Base-by-base conservation (phyloP, 2,113 vertebrate genomes). In the Madoqua kirkii region DNA sequence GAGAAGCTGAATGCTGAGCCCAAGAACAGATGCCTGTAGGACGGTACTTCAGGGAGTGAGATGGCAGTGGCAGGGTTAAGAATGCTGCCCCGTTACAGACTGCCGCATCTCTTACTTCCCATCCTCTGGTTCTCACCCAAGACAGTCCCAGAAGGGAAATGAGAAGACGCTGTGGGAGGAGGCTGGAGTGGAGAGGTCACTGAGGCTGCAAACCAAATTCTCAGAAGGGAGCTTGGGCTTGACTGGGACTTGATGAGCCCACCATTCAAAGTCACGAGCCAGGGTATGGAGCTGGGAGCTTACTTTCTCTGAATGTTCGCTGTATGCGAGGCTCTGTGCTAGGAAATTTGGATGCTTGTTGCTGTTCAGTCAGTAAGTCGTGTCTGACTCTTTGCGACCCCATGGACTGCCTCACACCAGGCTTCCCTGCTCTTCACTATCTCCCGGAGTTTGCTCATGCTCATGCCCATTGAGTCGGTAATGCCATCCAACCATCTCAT, bases 21-120 rank as follows among this genome's bases (percentile, higher is more conserved):
- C 59, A 21, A 36, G 31, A 33, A 25, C 27, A 1, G 45, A 3
- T 0, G 4, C 45, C 33, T 10, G 0, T 2, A 9, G 55, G 57
- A 50, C 50, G 40, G 17, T 13, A 14, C 23, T 54, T 67, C 15
- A 9, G 89, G 78, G 50, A 21, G 25, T 27, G 92, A 40, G 76
- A 29, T 0, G n/a, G 27, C 13, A 17, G 5, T 50, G 55, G 10
- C 2, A 10, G 40, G 64, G 25, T 50, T 87, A 6, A 29, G 12
- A 6, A 25, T 13, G 19, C 40, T 40, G 14, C 40, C 48, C 25
- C 6, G 21, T 48, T 48, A 33, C 2, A 2, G 33, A 64, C 29
- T 45, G 21, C 36, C n/a, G 4, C 27, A 14, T 57, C 36, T n/a
- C 82, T 45, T 27, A 60, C 9, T 14, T 0, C 45, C 15, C 2